A percentile compares a stretch with the other conserved stretches of the same genome.
These are phyloP conservation scores for Apotomis turbidana DNA, from an alignment of 2,888 invertebrate species.

Conservation along the genomic window DNA sequence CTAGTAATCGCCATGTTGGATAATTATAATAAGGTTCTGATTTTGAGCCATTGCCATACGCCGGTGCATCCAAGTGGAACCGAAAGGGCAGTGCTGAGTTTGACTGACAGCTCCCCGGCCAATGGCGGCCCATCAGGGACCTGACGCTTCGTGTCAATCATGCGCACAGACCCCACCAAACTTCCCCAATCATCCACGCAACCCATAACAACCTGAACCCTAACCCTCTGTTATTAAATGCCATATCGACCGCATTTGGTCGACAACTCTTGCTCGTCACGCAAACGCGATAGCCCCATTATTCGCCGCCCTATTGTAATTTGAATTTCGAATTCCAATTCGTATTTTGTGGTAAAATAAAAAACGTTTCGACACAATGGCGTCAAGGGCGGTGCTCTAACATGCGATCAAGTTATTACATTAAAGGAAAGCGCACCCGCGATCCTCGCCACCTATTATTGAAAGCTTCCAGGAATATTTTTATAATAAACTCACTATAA, in stretches of 20 bases:
- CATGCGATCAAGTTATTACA: conserved; percentile 84
- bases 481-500: conserved; percentile 19
- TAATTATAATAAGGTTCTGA: conserved; percentile 7
- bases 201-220: conserved; percentile 53
- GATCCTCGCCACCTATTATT: conserved; percentile 69
- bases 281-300: conserved; percentile 83
- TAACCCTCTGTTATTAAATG: conserved; percentile 54
- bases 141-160: conserved; percentile 93
- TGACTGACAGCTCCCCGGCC: conserved; percentile 93
- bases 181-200: conserved; percentile 50
- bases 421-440: conserved; percentile 81
- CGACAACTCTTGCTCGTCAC: conserved; percentile 72
- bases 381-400: conserved; percentile 84
- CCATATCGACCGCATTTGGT: conserved; percentile 56
- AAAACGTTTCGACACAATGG: conserved; percentile 84
- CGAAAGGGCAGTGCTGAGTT: conserved; percentile 73
- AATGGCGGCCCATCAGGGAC: conserved; percentile 89
- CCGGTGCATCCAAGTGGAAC: conserved; percentile 65
- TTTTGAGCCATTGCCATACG: conserved; percentile 18
- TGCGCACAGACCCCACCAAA: conserved; percentile 64
- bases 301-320: conserved; percentile 83
- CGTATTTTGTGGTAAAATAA: conserved; percentile 83
- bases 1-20: not conserved
- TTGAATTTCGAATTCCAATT: conserved; percentile 84
- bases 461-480: conserved; percentile 74